A percentile compares a stretch with the other conserved stretches of the same genome.
These are phyloP conservation scores for Syngnathus scovelli DNA, from an alignment of 2,113 vertebrate species.

Conservation along the genomic window DNA sequence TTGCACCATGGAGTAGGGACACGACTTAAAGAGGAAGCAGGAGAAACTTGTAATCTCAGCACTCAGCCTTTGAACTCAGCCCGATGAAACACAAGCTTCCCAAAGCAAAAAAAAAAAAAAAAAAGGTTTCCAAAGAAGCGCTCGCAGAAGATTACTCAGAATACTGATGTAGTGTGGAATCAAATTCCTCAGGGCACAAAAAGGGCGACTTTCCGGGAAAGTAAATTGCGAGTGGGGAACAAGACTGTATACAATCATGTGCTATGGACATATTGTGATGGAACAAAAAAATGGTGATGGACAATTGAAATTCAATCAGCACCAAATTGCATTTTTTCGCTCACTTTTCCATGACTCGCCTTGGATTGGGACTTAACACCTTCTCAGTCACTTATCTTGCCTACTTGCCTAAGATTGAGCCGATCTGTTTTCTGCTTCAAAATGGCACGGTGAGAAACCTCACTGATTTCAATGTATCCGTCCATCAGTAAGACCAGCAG, in stretches of 20 bases:
- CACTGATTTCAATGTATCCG: background rate
- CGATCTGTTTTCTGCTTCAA: background rate
- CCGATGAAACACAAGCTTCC: slow-evolving; percentile 66
- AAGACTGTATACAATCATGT: slow-evolving; percentile 41
- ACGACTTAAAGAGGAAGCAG: slow-evolving; percentile 59
- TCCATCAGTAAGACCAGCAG: background rate
- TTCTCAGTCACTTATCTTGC: background rate
- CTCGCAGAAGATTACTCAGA: slow-evolving; percentile 71
- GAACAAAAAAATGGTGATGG: slow-evolving; percentile 11
- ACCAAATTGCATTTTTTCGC: background rate
- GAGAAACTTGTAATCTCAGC: slow-evolving; percentile 70
- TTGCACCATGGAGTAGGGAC: slow-evolving; percentile 48
- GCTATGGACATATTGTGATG: slow-evolving; percentile 30
- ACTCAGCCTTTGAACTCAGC: slow-evolving; percentile 72
- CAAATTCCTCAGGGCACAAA: slow-evolving; percentile 65
- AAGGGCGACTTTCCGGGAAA: slow-evolving; percentile 61
- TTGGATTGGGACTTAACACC: background rate
- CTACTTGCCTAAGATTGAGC: background rate
- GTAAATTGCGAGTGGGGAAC: slow-evolving; percentile 59
- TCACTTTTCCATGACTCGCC: background rate
- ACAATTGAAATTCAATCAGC: background rate
- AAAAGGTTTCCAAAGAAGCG: slow-evolving; percentile 65
- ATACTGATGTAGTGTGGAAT: slow-evolving; percentile 71
- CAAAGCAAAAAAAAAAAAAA: slow-evolving; percentile 56
- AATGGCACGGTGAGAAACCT: background rate